Conservation (phyloP, 1,140 invertebrate genomes). For the Linepithema humile region DNA sequence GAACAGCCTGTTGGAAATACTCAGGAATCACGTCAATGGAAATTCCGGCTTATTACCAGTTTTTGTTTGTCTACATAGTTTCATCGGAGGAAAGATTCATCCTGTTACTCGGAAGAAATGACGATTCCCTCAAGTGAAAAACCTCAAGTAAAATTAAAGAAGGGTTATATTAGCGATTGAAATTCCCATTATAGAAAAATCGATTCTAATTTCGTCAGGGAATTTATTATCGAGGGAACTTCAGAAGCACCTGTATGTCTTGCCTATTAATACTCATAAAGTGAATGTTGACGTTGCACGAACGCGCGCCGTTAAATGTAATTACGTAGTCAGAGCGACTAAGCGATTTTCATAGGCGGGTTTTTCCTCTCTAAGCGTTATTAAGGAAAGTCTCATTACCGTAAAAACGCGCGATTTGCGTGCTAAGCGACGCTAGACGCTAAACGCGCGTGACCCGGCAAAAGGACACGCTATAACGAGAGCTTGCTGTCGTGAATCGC, state of each 20-base stretch:
- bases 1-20: not conserved
- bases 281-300: slow-evolving; percentile 32
- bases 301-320: slow-evolving; percentile 28
- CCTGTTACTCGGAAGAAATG: not conserved
- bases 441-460: not conserved
- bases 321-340: slow-evolving; percentile 5
- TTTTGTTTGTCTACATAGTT: not conserved
- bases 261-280: slow-evolving; percentile 16
- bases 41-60: slow-evolving; percentile 32
- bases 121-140: not conserved
- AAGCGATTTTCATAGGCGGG: slow-evolving; percentile 16
- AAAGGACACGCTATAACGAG: not conserved
- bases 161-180: not conserved
- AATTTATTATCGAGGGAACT: slow-evolving; percentile 11
- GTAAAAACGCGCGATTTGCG: slow-evolving; percentile 35
- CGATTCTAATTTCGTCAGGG: not conserved
- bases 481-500: not conserved
- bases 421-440: not conserved
- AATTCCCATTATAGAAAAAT: not conserved
- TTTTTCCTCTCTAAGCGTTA: not conserved
- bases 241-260: slow-evolving; percentile 4
- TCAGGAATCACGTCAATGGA: not conserved
- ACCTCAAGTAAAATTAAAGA: not conserved
- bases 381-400: slow-evolving; percentile 12
- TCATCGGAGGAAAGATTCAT: not conserved